Evolutionary conservation across 2,797 vertebrate species (phyloP), one percentile per base, ranked within the genome.

Genomic region (Notoglanidium macrostoma): DNA sequence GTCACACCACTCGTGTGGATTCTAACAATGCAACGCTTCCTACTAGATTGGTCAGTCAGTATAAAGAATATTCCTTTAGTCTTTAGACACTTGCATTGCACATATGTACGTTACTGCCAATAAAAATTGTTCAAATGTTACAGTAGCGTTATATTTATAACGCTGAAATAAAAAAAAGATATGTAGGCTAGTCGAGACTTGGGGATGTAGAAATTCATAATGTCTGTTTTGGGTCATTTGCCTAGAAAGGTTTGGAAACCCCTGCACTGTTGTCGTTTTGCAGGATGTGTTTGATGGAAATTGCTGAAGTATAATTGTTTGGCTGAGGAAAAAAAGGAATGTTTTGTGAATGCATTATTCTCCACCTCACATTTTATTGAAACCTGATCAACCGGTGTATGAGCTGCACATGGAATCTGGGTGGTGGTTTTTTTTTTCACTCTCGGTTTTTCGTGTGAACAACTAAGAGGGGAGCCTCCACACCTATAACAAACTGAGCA

Each of bases 231-330:
- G n/a, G 10, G 26, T 65, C n/a, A 29, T 65, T 23, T 61, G 21
- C 59, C 1, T 23, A 7, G 9, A 4, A 65, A 12, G 26, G 12
- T 67, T 10, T 73, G 10, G 23, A 79, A 35, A 57, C 5, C 9
- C 3, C 19, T 21, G 15, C 29, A 57, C 29, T 35, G 7, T 23
- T 55, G 3, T 74, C 26, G 26, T 73, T 74, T 40, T 40, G 10
- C 23, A 32, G 7, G n/a, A 29, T 72, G 29, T 12, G 23, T 61
- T 44, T 44, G 76, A 21, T 57, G 54, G 76, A 79, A 61, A 44
- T 44, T 80, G 35, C n/a, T 55, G 51, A 78, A 11, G 76, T 85
- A 23, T 84, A 12, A 86, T 82, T 90, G 59, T 85, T 76, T 44
- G 78, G 21, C 57, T 73, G 40, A 29, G 57, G 44, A 84, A 26